These are phyloP conservation scores for Vultur gryphus DNA, from an alignment of 2,797 vertebrate genomes.

Conservation along the genomic window DNA sequence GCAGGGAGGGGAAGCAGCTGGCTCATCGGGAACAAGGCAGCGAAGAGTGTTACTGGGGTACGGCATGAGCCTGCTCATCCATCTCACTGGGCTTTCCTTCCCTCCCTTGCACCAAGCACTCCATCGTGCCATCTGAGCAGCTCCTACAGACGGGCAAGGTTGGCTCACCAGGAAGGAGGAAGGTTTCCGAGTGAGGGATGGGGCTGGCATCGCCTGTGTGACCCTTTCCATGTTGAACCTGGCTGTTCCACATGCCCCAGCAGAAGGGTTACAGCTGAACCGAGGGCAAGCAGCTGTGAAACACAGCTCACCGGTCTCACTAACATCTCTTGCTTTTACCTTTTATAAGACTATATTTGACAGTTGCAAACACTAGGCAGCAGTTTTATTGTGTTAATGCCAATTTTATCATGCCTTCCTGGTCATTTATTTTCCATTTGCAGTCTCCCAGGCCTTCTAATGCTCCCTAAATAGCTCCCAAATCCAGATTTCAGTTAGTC, in stretches of 20 bases:
- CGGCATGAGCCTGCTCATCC: rapidly evolving
- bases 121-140: rapidly evolving
- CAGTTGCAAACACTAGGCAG: neutral
- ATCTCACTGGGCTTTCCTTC: too few relatives aligned
- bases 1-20: neutral
- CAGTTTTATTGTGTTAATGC: neutral
- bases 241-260: too few relatives aligned
- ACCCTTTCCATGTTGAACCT: neutral
- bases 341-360: neutral
- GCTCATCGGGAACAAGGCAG: neutral
- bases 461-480: neutral
- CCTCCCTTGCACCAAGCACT: too few relatives aligned
- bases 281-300: neutral
- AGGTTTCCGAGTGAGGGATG: neutral
- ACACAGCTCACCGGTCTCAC: neutral
- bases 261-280: neutral
- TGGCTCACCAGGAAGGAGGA: neutral
- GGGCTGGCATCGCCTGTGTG: neutral
- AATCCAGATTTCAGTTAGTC: neutral
- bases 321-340: neutral
- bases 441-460: neutral
- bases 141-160: rapidly evolving
- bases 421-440: neutral
- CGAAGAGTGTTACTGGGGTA: rapidly evolving
- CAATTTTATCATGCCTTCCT: neutral